Base-by-base conservation (phyloP, 2,113 vertebrate genomes). In the Cariama cristata region DNA sequence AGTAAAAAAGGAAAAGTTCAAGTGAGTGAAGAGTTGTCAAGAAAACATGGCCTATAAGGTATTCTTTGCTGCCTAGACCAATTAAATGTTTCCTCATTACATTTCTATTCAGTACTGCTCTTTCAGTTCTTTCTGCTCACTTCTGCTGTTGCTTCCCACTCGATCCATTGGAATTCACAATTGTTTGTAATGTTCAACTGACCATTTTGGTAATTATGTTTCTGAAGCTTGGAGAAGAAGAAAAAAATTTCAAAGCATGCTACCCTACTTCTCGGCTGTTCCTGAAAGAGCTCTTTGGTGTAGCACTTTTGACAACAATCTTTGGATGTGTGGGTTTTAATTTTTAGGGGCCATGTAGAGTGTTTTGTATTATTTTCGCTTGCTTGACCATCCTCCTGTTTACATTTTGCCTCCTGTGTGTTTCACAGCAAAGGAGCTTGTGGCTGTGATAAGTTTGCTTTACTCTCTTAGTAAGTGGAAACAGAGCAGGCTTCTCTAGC, bases 201-300 rank as follows among this genome's bases (percentile, higher is more conserved):
- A 6, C 42, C 81, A 7, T 44, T 84, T 55, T 4, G 4, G 20
- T 71, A 52, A 53, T 58, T 26, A 19, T 56, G 28, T 58, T 75
- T 35, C 24, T 71, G 56, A 45, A 75, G 30, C 50, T 66, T 49
- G 26, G 30, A 56, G 28, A 66, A 68, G 23, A 58, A 64, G 22
- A 49, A 56, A 67, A 58, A 42, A 17, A 35, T 7, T 7, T 27
- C 26, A 1, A 63, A 71, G 58, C 0, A 0, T n/a, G 11, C 32
- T 72, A 27, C 18, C 14, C 14, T 44, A 6, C 22, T 32, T 56
- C 44, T 60, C 77, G 42, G 8, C 30, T 55, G 16, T 56, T 77
- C 38, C 18, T 58, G 64, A 73, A 90, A 38, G 20, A 62, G 11
- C 15, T 86, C 22, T 68, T 73, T 24, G 44, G 21, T 66, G 23